Evolutionary conservation across 1,140 invertebrate species (phyloP).

Genomic region (Leptinotarsa defecta): DNA sequence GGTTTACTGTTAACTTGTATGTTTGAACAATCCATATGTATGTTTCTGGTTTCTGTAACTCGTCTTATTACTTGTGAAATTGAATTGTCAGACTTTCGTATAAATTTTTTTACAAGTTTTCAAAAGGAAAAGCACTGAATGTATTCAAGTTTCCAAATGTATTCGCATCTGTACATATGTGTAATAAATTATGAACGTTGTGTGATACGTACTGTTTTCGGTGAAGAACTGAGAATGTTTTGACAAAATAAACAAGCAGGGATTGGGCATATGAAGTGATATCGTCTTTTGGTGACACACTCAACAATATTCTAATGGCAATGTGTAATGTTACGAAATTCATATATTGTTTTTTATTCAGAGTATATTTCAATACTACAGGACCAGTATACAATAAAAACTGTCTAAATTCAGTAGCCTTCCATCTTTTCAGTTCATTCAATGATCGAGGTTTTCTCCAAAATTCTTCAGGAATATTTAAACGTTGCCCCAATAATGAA

Average conservation of each 20-base stretch:
- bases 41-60: background rate
- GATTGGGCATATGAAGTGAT: background rate
- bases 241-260: background rate
- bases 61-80: background rate
- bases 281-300: background rate
- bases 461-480: slow-evolving; percentile 45
- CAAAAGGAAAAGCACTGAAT: slow-evolving; percentile 18
- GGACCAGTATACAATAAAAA: slow-evolving; percentile 49
- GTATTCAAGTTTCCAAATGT: slow-evolving; percentile 1
- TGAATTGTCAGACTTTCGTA: background rate
- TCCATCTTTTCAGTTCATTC: slow-evolving; percentile 44
- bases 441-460: slow-evolving; percentile 44
- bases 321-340: background rate
- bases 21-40: background rate
- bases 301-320: background rate
- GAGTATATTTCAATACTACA: slow-evolving; percentile 3
- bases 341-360: background rate
- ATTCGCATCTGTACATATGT: background rate
- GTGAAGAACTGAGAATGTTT: background rate
- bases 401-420: slow-evolving; percentile 50
- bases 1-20: background rate
- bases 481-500: background rate
- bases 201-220: background rate
- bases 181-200: background rate
- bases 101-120: slow-evolving; percentile 15